Base-by-base conservation (phyloP, 1,140 invertebrate genomes). In the Meloidogyne floridensis region DNA sequence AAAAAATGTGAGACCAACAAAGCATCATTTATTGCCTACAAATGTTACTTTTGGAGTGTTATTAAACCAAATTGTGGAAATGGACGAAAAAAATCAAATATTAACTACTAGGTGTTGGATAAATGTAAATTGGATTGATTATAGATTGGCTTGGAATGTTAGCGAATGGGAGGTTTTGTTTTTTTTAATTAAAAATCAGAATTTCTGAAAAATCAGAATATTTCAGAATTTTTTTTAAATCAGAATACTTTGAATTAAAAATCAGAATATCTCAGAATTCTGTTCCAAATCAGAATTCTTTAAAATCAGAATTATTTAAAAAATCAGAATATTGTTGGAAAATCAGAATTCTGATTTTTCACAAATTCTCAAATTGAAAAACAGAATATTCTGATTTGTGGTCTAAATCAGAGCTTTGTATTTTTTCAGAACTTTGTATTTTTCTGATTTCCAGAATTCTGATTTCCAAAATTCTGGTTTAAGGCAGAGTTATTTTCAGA, bases 51-150 rank as follows among this genome's bases (percentile, higher is more conserved):
- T 89, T 81, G 88, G 88, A 3, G 89, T 89, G 78, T 80, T 89
- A 15, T 69, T 89, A 2, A 89, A 90, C 78, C 88, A 90, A 81
- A 89, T 89, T 73, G 88, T 89, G 0, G 87, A 90, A 85, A 90
- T 89, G 88, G 88, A 89, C 77, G 88, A 89, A 79, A 72, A 85
- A 59, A 89, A 89, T 82, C 88, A 89, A 81, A 84, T 88, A 54
- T 81, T 89, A 47, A 88, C 88, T 11, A 90, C 88, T 10, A 75
- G 88, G 7, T 86, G 87, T 69, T 90, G 88, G 70, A 72, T 85
- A 69, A 88, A 88, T 59, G 87, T 85, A 53, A 88, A 87, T 71
- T 88, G 88, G 87, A 75, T 89, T 69, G 88, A 89, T 82, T 76
- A 83, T 56, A 56, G 87, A 56, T 76, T 89, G 15, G 51, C 78